A percentile compares a stretch with the other conserved stretches of the same genome.
phyloP scores from a whole-genome alignment of 2,113 vertebrate species.

The Entelurus aequoreus region DNA sequence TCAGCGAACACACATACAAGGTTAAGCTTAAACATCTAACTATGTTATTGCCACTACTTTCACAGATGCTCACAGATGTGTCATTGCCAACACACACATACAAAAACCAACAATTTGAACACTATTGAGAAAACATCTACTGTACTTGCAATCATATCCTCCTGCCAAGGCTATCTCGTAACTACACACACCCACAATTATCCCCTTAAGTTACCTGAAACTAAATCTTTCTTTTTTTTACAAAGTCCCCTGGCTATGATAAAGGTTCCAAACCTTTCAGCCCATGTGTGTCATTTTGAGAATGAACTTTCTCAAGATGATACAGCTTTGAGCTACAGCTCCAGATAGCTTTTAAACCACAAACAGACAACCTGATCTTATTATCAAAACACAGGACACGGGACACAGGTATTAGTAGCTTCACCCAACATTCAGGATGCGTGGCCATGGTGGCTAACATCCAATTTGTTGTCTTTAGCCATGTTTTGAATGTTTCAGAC shows the following conservation, averaged over 20 bases:
- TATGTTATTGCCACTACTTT: slow-evolving; percentile 5
- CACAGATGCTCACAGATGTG: not conserved
- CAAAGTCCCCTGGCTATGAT: slow-evolving; percentile 30
- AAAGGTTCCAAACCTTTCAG: slow-evolving; percentile 41
- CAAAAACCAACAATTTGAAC: slow-evolving; percentile 31
- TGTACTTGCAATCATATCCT: slow-evolving; percentile 53
- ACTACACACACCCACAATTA: slow-evolving; percentile 28
- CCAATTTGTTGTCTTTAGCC: too few relatives aligned
- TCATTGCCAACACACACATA: slow-evolving; percentile 1
- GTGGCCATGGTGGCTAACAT: too few relatives aligned
- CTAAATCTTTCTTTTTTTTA: slow-evolving; percentile 31
- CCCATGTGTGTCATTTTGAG: not conserved
- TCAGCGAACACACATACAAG: slow-evolving; percentile 41
- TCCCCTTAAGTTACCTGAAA: slow-evolving; percentile 44
- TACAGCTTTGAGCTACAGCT: too few relatives aligned
- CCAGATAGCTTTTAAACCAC: too few relatives aligned
- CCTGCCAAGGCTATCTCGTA: slow-evolving; percentile 43
- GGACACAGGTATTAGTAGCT: too few relatives aligned
- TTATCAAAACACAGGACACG: too few relatives aligned
- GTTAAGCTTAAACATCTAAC: slow-evolving; percentile 10
- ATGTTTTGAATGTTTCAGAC: too few relatives aligned
- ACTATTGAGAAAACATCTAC: slow-evolving; percentile 44
- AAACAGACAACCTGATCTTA: too few relatives aligned
- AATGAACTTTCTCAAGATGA: not conserved
- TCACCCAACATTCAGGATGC: too few relatives aligned